Evolutionary conservation across 1,140 invertebrate species (phyloP).

Genomic region (Atta texana): DNA sequence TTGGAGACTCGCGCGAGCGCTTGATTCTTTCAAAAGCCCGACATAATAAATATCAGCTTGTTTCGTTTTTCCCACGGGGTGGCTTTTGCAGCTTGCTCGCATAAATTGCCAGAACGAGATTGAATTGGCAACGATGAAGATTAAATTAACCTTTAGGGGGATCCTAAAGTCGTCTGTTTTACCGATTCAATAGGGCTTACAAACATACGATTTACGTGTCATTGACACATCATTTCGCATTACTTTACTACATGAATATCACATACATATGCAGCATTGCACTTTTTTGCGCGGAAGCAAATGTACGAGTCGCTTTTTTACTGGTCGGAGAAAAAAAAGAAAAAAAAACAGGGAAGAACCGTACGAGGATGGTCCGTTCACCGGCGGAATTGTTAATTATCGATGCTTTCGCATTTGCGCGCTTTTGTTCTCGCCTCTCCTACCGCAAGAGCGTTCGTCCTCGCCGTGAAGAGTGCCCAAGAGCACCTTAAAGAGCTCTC

Average conservation of each 20-base stretch:
- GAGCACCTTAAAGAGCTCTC: slow-evolving; percentile 25
- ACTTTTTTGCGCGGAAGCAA: background rate
- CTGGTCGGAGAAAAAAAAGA: background rate
- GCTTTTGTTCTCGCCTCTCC: slow-evolving; percentile 35
- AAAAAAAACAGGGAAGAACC: no score
- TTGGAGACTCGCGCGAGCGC: background rate
- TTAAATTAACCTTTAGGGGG: background rate
- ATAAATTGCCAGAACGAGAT: background rate
- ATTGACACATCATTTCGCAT: no score
- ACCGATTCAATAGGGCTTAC: background rate
- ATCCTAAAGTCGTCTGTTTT: no score
- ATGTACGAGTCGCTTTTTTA: background rate
- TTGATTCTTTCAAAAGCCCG: background rate
- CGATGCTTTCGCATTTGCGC: slow-evolving; percentile 22
- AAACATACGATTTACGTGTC: no score
- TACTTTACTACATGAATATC: no score
- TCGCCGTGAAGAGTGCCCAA: slow-evolving; percentile 14
- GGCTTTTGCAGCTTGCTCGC: background rate
- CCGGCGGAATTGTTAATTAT: slow-evolving; percentile 15
- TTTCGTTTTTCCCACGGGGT: background rate
- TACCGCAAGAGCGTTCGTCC: slow-evolving; percentile 32
- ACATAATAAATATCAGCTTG: background rate
- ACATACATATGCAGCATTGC: no score
- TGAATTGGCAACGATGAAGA: slow-evolving; percentile 13
- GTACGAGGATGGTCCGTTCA: background rate